phyloP scores from a whole-genome alignment of 2,888 invertebrate genomes.

The Acronicta leporina region DNA sequence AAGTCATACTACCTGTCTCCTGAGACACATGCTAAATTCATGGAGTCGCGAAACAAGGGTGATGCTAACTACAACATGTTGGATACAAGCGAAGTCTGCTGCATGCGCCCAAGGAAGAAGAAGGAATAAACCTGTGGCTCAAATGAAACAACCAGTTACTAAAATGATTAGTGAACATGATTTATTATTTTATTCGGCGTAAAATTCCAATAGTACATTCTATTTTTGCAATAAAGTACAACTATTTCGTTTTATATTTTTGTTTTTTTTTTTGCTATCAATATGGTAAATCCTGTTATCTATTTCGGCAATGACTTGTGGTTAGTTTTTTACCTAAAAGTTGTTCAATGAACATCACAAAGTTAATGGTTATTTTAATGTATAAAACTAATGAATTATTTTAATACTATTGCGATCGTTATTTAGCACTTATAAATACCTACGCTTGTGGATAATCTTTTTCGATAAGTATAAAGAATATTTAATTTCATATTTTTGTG shows the following conservation, averaged over 20 bases:
- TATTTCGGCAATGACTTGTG: background rate
- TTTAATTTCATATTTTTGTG: too few species aligned
- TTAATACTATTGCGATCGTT: too few species aligned
- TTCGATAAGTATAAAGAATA: too few species aligned
- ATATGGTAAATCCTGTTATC: background rate
- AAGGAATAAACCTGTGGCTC: conserved; percentile 58
- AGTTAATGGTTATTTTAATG: too few species aligned
- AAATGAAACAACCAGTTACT: background rate
- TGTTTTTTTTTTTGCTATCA: conserved; percentile 4
- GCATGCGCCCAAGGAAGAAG: conserved; percentile 86
- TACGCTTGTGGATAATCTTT: too few species aligned
- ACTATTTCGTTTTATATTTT: conserved; percentile 6
- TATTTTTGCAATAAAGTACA: conserved; percentile 43
- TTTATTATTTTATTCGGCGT: conserved; percentile 9
- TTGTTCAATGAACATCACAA: too few species aligned
- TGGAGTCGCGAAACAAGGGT: conserved; percentile 90
- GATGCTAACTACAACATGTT: conserved; percentile 92
- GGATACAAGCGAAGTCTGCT: conserved; percentile 81
- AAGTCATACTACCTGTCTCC: conserved; percentile 91
- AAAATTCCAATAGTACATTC: conserved; percentile 26
- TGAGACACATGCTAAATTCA: conserved; percentile 92
- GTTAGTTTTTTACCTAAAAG: background rate
- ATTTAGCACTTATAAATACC: too few species aligned
- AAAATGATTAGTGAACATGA: conserved; percentile 1
- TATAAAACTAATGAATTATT: too few species aligned